A percentile compares a stretch with the other conserved stretches of the same genome.
phyloP scores from a whole-genome alignment of 2,113 vertebrate species.

The Garra rufa region DNA sequence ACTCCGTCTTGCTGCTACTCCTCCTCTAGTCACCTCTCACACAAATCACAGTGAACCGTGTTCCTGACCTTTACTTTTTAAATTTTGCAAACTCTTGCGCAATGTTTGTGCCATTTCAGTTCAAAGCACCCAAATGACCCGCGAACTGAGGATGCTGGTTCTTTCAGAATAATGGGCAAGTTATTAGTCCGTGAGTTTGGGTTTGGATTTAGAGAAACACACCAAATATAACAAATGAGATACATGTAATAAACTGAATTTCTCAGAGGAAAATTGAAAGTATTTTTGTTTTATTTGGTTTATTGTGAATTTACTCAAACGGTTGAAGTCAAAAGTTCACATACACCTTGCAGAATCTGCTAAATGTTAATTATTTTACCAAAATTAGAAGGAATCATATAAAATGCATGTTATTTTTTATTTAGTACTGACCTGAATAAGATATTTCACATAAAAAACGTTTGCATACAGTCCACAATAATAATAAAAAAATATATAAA shows the following conservation, averaged over 20 bases:
- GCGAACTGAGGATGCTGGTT: neutral
- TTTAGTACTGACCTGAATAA: too few relatives aligned
- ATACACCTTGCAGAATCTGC: too few relatives aligned
- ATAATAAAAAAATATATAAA: too few relatives aligned
- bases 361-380: too few relatives aligned
- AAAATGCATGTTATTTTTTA: too few relatives aligned
- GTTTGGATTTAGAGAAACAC: neutral
- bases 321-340: too few relatives aligned
- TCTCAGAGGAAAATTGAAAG: too few relatives aligned
- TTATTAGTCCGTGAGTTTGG: neutral
- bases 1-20: slow-evolving; percentile 32
- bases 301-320: too few relatives aligned
- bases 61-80: slow-evolving; percentile 5
- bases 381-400: too few relatives aligned
- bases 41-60: neutral
- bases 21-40: slow-evolving; percentile 32
- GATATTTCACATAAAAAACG: too few relatives aligned
- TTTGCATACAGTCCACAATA: too few relatives aligned
- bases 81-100: neutral
- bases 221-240: neutral
- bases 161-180: neutral
- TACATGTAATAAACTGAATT: neutral
- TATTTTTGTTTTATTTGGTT: too few relatives aligned
- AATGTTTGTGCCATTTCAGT: neutral
- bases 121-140: neutral